Evolutionary conservation across 2,797 vertebrate genomes (phyloP), one percentile per base, ranked within the genome.

Genomic region (Smutsia temminckii): DNA sequence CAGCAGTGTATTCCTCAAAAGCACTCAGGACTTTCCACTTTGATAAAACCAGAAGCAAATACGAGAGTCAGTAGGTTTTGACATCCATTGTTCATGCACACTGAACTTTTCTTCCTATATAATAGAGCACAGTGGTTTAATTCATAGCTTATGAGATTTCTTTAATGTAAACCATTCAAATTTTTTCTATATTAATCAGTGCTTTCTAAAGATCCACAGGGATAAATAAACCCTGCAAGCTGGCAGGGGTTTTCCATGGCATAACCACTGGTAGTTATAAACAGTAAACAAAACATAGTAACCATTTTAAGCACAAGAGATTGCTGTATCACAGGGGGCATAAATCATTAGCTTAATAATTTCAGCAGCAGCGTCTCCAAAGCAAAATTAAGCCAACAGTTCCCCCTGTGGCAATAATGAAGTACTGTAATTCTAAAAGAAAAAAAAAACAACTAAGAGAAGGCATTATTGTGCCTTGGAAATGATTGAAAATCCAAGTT

Each of bases 221-320:
- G 97, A 98, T 97, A 97, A 98, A 98, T 98, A 98, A 98, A 98
- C 97, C 87, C 95, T 95, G 93, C 61, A 95, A 97, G 89, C 95
- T 98, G 97, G 97, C 98, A 97, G 96, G 93, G 86, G 84, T 91
- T 95, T 97, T 98, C 97, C 84, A 89, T 97, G 98, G 97, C 95
- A 97, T 95, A 98, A 98, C 95, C 53, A 11, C 95, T 97, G 98
- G 98, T 98, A 98, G 98, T 98, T 98, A 98, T 98, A 98, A 98
- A 99, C 98, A 99, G 98, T 98, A 98, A 98, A 98, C 98, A 98
- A 98, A 98, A 98, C 98, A 98, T 96, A 98, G 98, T 98, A 98
- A 98, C 98, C 97, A 93, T 97, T 97, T 98, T 95, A 98, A 98
- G 98, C 97, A 98, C 97, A 97, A 96, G 97, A 98, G 98, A 98